These are phyloP conservation scores for Drosophila santomea DNA, from an alignment of 1,140 invertebrate species.

Conservation along the genomic window DNA sequence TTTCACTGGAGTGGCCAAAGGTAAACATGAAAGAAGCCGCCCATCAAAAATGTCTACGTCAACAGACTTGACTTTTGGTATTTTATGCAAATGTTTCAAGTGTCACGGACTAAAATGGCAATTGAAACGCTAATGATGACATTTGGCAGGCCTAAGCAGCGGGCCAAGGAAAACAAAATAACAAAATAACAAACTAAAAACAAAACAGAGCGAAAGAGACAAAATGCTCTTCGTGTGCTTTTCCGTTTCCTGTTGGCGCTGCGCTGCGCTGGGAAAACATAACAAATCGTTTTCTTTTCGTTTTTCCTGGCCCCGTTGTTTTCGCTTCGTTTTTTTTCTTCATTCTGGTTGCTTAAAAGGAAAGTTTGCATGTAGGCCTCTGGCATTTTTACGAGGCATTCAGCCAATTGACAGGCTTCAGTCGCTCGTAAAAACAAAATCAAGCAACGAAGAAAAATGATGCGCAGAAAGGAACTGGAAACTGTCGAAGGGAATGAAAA, in stretches of 20 bases:
- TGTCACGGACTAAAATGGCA: conserved; percentile 82
- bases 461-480: conserved; percentile 57
- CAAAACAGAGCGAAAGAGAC: conserved; percentile 34
- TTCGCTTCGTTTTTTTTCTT: not conserved
- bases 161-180: conserved; percentile 57
- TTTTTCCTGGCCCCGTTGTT: conserved; percentile 41
- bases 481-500: conserved; percentile 47
- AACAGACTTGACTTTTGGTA: conserved; percentile 74
- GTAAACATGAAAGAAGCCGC: conserved; percentile 51
- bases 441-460: conserved; percentile 80
- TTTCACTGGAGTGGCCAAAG: too few relatives aligned
- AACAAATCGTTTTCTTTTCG: conserved; percentile 72
- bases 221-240: conserved; percentile 53
- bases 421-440: conserved; percentile 79
- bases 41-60: conserved; percentile 55
- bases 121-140: conserved; percentile 84
- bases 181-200: conserved; percentile 78
- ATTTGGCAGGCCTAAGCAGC: conserved; percentile 76
- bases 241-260: conserved; percentile 76
- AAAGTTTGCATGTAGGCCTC: conserved; percentile 58
- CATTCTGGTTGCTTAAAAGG: not conserved
- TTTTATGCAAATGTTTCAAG: conserved; percentile 80
- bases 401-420: conserved; percentile 84
- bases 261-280: conserved; percentile 71
- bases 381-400: conserved; percentile 83